phyloP scores from a whole-genome alignment of 2,113 vertebrate species.

The Hoplias malabaricus region DNA sequence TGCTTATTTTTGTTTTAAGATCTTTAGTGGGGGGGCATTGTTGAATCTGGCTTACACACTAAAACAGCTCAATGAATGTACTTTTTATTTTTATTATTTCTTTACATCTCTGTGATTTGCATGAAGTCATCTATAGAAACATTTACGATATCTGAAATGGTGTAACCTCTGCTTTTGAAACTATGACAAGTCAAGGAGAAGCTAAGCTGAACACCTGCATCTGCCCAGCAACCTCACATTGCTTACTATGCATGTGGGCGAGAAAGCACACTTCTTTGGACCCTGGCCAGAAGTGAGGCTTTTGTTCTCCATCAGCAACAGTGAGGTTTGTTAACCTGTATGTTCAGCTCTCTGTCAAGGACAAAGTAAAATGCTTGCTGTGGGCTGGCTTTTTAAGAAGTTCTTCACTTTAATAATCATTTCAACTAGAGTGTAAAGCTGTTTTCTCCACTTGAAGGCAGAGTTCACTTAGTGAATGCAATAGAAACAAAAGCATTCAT shows the following conservation, averaged over 20 bases:
- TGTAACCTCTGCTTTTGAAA: not conserved
- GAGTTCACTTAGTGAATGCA: not conserved
- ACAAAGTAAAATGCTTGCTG: not conserved
- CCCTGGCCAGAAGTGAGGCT: conserved; percentile 8
- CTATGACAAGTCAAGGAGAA: conserved; percentile 11
- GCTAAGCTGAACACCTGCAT: conserved; percentile 8
- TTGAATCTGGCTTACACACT: conserved; percentile 14
- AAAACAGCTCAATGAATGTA: not conserved
- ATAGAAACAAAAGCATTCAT: not conserved
- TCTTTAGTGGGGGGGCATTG: too few relatives aligned
- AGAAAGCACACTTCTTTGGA: conserved; percentile 6
- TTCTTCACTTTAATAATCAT: conserved; percentile 10
- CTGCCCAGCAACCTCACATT: conserved; percentile 11
- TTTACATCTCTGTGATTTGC: not conserved
- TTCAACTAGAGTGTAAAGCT: not conserved
- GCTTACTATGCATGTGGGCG: conserved; percentile 19
- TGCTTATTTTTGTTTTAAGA: not conserved
- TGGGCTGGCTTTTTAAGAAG: not conserved
- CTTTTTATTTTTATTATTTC: not conserved
- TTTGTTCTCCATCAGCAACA: conserved; percentile 30
- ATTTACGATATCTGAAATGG: not conserved
- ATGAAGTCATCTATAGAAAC: not conserved
- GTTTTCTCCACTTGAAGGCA: not conserved
- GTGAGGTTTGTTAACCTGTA: conserved; percentile 17
- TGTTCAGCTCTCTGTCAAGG: conserved; percentile 24